Base-by-base conservation (phyloP, 2,888 invertebrate genomes). In the Rhabditoides inermis region DNA sequence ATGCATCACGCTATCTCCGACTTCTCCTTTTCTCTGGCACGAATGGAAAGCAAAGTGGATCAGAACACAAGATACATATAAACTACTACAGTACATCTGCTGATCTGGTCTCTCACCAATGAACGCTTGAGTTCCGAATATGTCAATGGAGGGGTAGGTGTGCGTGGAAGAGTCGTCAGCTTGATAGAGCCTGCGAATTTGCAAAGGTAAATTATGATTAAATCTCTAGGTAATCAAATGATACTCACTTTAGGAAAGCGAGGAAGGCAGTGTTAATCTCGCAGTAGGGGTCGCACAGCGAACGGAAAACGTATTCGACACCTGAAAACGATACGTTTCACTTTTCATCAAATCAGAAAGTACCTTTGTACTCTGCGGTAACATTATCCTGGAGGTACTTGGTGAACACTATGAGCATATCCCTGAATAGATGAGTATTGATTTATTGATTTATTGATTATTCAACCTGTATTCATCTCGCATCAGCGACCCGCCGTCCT, bases 251-350 rank as follows among this genome's bases (percentile, higher is more conserved):
- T 18, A 71, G 53, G 54, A 71, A 71, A n/a, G 72, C 71, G 39
- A 72, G 45, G 46, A 71, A 71, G 1, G 72, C 72, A 3, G 71
- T 72, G 53, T 69, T 70, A 45, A 71, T 42, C 28, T 71, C 72
- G 47, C 71, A 71, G 45, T 71, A 71, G 4, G 71, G 71, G 45
- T 72, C 72, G 52, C 71, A 71, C 12, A 71, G 53, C 32, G 10
- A 12, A 12, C 32, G 10, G 15, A 12, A 32, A 32, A 32, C 10
- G 10, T 32, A 32, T 12, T 12, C 10, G 27, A 27, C 15, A 3
- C 10, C 30, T 6, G 4, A 5, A 22, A 22, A 5, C 23, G 41
- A 7, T 22, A 27, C 22, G 10, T 18, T n/a, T 44, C 44, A 26
- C 22, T 52, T 53, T 26, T 52, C 53, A 30, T 40, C 50, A 2